Evolutionary conservation across 2,888 invertebrate species (phyloP).

Genomic region (Lypha dubia): DNA sequence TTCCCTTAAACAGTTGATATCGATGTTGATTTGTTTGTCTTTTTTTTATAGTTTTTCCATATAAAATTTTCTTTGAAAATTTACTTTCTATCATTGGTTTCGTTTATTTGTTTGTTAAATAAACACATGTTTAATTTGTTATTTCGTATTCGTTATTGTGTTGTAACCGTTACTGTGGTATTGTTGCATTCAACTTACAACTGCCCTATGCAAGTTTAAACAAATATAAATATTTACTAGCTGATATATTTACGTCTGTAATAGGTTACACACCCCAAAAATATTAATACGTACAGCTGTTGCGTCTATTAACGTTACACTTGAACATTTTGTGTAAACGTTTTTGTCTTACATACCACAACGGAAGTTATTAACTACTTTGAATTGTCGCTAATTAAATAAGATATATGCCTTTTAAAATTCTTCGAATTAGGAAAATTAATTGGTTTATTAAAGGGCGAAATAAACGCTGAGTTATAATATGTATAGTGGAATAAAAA

Average conservation of each 20-base stretch:
- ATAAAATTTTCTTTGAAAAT: constrained; percentile 25
- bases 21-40: neutral
- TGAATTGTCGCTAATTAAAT: constrained; percentile 46
- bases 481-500: too few species aligned
- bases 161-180: neutral
- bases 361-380: constrained; percentile 67
- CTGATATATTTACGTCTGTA: too few species aligned
- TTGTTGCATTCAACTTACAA: neutral
- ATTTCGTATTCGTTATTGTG: neutral
- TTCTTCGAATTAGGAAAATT: neutral
- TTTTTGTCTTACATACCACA: constrained; percentile 5
- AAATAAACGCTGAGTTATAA: neutral
- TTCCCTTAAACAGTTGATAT: constrained; percentile 15
- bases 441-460: neutral
- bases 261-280: constrained; percentile 22
- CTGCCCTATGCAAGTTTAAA: neutral
- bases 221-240: neutral
- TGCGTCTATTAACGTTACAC: constrained; percentile 57
- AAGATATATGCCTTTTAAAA: too few species aligned
- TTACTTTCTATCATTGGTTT: constrained; percentile 52
- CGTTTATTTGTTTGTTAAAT: constrained; percentile 15
- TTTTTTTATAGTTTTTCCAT: neutral
- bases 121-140: constrained; percentile 29
- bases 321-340: constrained; percentile 48
- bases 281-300: constrained; percentile 17